Conservation (phyloP, 2,888 invertebrate genomes). For the Lamellibrachia satsuma region DNA sequence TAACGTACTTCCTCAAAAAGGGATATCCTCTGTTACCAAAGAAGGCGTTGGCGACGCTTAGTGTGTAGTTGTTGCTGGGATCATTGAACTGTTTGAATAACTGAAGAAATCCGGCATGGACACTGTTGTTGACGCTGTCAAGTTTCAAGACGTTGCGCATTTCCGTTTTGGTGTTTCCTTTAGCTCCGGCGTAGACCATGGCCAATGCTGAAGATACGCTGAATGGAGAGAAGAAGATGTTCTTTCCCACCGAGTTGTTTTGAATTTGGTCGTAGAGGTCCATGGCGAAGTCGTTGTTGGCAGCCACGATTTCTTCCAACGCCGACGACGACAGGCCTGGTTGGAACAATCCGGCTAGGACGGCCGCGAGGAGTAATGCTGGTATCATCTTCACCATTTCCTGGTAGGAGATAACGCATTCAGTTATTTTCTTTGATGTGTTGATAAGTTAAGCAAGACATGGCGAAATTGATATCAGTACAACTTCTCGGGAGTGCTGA, state of each 20-base stretch:
- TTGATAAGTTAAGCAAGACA: background rate
- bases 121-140: background rate
- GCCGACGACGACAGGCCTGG: background rate
- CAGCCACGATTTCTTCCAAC: background rate
- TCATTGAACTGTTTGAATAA: background rate
- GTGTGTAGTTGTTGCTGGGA: background rate
- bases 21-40: background rate
- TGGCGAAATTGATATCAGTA: background rate
- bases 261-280: background rate
- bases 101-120: background rate
- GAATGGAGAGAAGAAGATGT: background rate
- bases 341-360: background rate
- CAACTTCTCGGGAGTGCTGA: too few relatives aligned
- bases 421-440: background rate
- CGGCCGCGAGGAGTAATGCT: background rate
- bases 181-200: background rate
- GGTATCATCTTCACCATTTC: background rate
- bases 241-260: background rate
- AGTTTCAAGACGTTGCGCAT: background rate
- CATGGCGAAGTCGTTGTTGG: constrained; percentile 3
- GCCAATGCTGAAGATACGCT: background rate
- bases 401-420: background rate
- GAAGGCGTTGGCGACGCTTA: background rate
- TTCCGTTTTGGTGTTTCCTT: background rate
- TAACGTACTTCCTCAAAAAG: background rate